Evolutionary conservation across 2,113 vertebrate genomes (phyloP).

Genomic region (Syngnathus scovelli): DNA sequence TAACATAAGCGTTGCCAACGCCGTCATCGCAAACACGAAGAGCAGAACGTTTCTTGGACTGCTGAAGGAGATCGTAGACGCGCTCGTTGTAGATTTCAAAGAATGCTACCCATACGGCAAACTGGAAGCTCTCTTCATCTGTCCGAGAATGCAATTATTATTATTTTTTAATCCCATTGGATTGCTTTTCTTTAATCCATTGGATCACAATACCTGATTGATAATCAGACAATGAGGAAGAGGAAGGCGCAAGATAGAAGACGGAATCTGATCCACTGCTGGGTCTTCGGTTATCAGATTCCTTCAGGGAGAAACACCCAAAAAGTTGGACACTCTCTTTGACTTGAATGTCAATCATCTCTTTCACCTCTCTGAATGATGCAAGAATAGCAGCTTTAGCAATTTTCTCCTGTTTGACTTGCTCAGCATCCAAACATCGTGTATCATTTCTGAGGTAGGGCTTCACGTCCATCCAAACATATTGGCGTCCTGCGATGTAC

Average conservation of each 20-base stretch:
- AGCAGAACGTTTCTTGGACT: slow-evolving; percentile 71
- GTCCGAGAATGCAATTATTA: not conserved
- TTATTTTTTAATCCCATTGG: not conserved
- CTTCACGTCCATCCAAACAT: slow-evolving; percentile 79
- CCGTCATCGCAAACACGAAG: slow-evolving; percentile 82
- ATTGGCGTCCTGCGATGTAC: slow-evolving; percentile 68
- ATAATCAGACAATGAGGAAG: slow-evolving; percentile 21
- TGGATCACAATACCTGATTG: slow-evolving; percentile 46
- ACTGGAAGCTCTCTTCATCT: slow-evolving; percentile 44
- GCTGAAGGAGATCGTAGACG: slow-evolving; percentile 78
- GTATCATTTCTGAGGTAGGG: slow-evolving; percentile 74
- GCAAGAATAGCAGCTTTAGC: slow-evolving; percentile 72
- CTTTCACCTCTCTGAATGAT: slow-evolving; percentile 75
- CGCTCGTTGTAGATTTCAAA: slow-evolving; percentile 89
- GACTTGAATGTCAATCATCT: not conserved
- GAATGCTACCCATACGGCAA: slow-evolving; percentile 81
- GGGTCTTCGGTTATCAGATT: slow-evolving; percentile 28
- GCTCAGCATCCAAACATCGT: slow-evolving; percentile 71
- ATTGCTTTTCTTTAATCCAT: not conserved
- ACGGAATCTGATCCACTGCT: slow-evolving; percentile 7
- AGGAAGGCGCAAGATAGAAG: slow-evolving; percentile 14
- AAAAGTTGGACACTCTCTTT: not conserved
- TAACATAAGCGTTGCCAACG: slow-evolving; percentile 78
- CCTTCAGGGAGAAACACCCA: slow-evolving; percentile 25
- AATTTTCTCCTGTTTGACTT: slow-evolving; percentile 75